Evolutionary conservation across 2,888 invertebrate genomes (phyloP).

Genomic region (Sympetrum striolatum): DNA sequence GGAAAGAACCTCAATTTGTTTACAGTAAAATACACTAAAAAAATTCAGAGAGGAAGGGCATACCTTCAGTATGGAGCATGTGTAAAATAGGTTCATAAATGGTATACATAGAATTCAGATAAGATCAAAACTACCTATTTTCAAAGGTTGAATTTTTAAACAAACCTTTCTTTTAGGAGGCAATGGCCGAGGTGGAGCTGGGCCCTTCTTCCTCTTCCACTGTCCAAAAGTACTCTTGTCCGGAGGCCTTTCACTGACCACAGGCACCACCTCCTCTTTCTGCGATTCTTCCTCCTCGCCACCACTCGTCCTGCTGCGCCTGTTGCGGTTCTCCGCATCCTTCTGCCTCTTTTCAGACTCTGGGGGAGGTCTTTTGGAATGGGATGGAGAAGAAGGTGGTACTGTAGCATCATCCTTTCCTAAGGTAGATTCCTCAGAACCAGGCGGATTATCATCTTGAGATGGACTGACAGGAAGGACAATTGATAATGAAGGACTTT

Average conservation of each 20-base stretch:
- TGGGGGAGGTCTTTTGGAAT: slow-evolving; percentile 52
- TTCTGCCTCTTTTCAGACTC: slow-evolving; percentile 67
- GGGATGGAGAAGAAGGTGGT: not conserved
- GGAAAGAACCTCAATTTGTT: too few relatives aligned
- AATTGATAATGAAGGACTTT: not conserved
- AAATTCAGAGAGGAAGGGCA: too few relatives aligned
- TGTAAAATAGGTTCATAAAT: too few relatives aligned
- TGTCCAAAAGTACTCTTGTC: slow-evolving; percentile 72
- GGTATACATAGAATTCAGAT: too few relatives aligned
- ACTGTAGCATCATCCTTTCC: not conserved
- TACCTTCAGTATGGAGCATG: too few relatives aligned
- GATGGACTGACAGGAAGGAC: not conserved
- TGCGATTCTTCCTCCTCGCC: slow-evolving; percentile 3
- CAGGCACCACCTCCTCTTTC: not conserved
- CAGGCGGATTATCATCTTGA: not conserved
- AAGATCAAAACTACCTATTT: not conserved
- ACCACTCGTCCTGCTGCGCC: slow-evolving; percentile 56
- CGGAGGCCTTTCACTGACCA: slow-evolving; percentile 51
- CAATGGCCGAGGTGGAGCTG: slow-evolving; percentile 79
- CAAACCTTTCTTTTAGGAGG: slow-evolving; percentile 67
- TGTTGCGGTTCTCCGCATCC: slow-evolving; percentile 67
- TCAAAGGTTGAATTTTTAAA: not conserved
- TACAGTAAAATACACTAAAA: too few relatives aligned
- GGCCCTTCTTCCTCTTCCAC: slow-evolving; percentile 80
- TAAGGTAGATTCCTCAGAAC: not conserved